Evolutionary conservation across 2,113 vertebrate genomes (phyloP).

Genomic region (Eulemur rufifrons): DNA sequence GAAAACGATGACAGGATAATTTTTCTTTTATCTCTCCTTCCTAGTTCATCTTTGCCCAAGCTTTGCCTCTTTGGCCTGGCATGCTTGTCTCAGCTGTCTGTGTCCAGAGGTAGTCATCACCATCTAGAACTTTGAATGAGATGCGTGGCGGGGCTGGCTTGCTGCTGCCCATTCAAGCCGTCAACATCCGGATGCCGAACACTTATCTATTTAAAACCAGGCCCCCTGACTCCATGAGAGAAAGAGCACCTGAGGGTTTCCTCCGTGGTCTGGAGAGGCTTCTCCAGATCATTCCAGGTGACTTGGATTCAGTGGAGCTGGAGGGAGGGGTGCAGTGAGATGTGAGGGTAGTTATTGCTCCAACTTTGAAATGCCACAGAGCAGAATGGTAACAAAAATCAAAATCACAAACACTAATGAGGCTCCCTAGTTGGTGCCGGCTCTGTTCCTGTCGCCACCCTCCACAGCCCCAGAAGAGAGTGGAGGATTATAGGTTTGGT

Average conservation of each 20-base stretch:
- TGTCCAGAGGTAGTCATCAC: too few species aligned
- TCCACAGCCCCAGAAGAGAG: constrained; percentile 64
- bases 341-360: neutral
- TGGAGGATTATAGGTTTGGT: constrained; percentile 83
- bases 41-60: neutral
- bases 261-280: neutral
- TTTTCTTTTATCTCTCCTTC: neutral
- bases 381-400: constrained; percentile 20
- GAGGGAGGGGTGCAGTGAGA: neutral
- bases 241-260: neutral
- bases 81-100: neutral
- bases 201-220: neutral
- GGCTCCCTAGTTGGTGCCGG: constrained; percentile 8
- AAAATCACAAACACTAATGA: constrained; percentile 39
- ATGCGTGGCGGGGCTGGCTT: neutral
- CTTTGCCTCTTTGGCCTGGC: neutral
- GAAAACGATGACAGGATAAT: neutral
- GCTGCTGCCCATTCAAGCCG: neutral
- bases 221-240: neutral
- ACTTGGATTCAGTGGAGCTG: neutral
- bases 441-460: neutral
- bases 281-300: constrained; percentile 46
- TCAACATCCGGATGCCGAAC: neutral
- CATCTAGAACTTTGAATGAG: neutral
- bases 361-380: constrained; percentile 33